Evolutionary conservation across 2,888 invertebrate genomes (phyloP), one percentile per base, ranked within the genome.

Genomic region (Eristalis tenax): DNA sequence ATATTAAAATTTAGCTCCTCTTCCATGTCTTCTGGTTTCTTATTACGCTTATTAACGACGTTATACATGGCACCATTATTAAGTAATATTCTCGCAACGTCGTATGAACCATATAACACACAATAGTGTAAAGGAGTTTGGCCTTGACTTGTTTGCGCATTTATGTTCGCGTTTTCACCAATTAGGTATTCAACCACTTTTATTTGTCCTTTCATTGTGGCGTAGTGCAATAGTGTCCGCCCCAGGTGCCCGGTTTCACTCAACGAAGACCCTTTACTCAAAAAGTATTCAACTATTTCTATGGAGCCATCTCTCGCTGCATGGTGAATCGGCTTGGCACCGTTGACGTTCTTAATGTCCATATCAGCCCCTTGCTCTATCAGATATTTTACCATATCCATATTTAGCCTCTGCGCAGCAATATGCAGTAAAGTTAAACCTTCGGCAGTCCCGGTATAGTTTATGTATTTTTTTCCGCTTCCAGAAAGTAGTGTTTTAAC

Each of bases 151-250:
- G 64, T 78, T 70, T 77, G 40, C 2, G n/a, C 40, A 61, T 83
- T 78, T 11, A 82, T 18, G 32, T 83, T 38, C 1, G 40, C 75
- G 10, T 73, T 57, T 26, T 28, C 4, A 4, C 32, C 11, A 11
- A 82, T 26, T 0, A 82, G 22, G 18, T 28, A 76, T 11, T 56
- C 35, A 0, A 68, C 4, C 23, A 74, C n/a, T 32, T 73, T 56
- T 18, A 11, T 28, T 26, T 90, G 87, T 38, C 91, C 90, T 35
- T 83, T 84, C 35, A 81, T 75, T 32, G 89, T 70, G 35, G 89
- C 88, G 40, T 50, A 50, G 35, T 88, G 89, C 4, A 89, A 15
- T 0, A 85, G n/a, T 15, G 88, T 79, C 11, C 15, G 35, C 1
- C 64, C 56, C 2, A 70, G 64, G 6, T 1, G 50, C 2, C 23